phyloP scores from a whole-genome alignment of 2,113 vertebrate species.

The Leptocoma aspasia region DNA sequence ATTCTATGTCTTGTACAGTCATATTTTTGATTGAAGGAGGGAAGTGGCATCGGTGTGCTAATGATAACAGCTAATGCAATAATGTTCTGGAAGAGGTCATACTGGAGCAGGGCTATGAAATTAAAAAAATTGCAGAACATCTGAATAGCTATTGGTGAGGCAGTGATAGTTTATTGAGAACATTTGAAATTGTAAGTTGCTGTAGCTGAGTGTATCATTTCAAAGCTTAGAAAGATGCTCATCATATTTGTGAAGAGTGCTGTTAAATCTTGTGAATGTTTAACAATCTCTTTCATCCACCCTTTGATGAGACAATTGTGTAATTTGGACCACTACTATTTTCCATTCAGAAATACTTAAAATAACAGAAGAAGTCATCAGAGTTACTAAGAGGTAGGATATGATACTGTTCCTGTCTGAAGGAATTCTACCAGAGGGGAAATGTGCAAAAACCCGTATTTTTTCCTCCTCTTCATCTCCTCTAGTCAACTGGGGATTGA shows the following conservation, averaged over 20 bases:
- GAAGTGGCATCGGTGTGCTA: not conserved
- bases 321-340: not conserved
- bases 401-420: not conserved
- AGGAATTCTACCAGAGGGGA: not conserved
- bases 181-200: not conserved
- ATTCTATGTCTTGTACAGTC: not conserved
- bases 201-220: not conserved
- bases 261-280: not conserved
- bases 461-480: not conserved
- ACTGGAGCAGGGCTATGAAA: not conserved
- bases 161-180: not conserved
- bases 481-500: not conserved
- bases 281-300: not conserved
- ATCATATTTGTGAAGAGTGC: not conserved
- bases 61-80: not conserved
- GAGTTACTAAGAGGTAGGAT: not conserved
- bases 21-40: not conserved
- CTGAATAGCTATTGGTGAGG: not conserved
- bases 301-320: not conserved
- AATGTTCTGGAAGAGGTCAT: not conserved
- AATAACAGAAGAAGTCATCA: not conserved
- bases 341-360: conserved; percentile 7
- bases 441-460: not conserved
- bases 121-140: not conserved
- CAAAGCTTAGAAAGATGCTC: not conserved